Base-by-base conservation (phyloP, 2,888 invertebrate species). In the Mechanitis messenoides region DNA sequence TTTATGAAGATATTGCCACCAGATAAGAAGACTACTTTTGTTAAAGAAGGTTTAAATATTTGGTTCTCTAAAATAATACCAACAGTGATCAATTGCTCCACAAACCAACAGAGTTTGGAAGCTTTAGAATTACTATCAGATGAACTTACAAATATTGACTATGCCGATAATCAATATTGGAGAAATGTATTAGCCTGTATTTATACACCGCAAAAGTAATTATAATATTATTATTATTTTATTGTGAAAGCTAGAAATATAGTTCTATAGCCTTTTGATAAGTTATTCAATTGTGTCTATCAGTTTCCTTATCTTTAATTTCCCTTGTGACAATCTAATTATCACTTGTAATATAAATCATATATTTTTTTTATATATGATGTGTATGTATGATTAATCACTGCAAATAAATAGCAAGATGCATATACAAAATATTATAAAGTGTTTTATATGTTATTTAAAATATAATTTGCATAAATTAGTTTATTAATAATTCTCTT, bases 41-140 rank as follows among this genome's bases (percentile, higher is more conserved):
- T 81, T 54, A 81, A 72, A 64, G 81, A 84, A 53, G 85, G 90
- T 12, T 69, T 91, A 5, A 69, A 76, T 20, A 74, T 90, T 57
- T 92, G 92, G 92, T 83, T 92, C 47, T 76, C 78, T 2, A 85
- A 83, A 65, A 71, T 92, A 6, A 69, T 92, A 58, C 91, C 92
- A 0, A 59, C 57, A 7, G 59, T 47, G 6, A 58, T 45, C 12
- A 60, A 66, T 31, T 54, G 42, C 31, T 55, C 65, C 42, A 68
- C 61, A 57, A 67, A 47, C 42, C 64, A 67, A 53, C 57, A 53
- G 28, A 46, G 11, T 65, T 73, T 77, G 63, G 77, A 83, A 50
- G 74, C 85, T 6, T 62, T 92, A 45, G 91, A 92, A 69, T 65
- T 84, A 58, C 77, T 91, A 57, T 72, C 84, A 28, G 80, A 87